phyloP scores from a whole-genome alignment of 1,140 invertebrate species.

The Procambarus virginalis region DNA sequence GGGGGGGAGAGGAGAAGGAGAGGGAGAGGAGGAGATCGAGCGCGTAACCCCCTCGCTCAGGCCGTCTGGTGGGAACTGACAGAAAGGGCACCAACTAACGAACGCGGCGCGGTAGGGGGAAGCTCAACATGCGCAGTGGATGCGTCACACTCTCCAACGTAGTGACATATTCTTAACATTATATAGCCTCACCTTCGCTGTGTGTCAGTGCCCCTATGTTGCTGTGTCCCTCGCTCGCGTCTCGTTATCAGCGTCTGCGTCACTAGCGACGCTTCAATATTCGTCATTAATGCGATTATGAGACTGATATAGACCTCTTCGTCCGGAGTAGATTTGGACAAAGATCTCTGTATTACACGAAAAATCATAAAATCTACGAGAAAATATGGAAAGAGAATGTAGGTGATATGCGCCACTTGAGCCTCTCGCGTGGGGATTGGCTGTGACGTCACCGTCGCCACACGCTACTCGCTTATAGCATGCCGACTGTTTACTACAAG shows the following conservation, averaged over 20 bases:
- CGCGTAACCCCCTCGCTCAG: neutral
- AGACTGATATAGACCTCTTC: no score
- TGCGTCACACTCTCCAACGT: slow-evolving; percentile 50
- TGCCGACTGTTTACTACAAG: slow-evolving; percentile 51
- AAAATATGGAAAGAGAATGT: slow-evolving; percentile 30
- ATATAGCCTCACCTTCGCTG: neutral
- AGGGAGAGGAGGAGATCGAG: neutral
- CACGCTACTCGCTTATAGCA: slow-evolving; percentile 48
- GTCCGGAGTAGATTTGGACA: neutral
- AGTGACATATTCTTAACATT: slow-evolving; percentile 41
- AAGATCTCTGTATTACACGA: slow-evolving; percentile 11
- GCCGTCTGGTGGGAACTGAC: neutral
- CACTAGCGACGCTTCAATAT: no score
- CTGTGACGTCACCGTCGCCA: slow-evolving; percentile 53
- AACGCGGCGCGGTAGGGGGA: slow-evolving; percentile 10
- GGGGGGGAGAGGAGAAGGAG: neutral
- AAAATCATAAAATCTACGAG: slow-evolving; percentile 55
- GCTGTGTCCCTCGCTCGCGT: no score
- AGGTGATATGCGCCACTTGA: neutral
- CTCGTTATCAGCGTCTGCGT: no score
- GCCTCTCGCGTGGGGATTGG: slow-evolving; percentile 4
- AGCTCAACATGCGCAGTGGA: neutral
- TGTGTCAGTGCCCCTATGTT: neutral
- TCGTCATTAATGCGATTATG: no score
- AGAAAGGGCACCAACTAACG: neutral